Base-by-base conservation (phyloP, 2,113 vertebrate genomes). In the Daubentonia madagascariensis region DNA sequence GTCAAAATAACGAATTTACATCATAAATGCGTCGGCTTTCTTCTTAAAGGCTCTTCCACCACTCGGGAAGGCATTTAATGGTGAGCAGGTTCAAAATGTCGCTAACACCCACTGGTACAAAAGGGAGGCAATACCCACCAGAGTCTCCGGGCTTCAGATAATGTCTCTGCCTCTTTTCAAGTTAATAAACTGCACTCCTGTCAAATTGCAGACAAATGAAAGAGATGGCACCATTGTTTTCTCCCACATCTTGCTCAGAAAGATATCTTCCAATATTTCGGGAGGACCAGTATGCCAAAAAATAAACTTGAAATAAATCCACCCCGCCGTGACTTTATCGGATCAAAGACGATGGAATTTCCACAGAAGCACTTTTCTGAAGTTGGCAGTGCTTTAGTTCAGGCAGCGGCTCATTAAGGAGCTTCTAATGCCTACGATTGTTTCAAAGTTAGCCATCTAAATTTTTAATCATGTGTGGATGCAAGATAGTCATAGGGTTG, bases 1-100 rank as follows among this genome's bases (percentile, higher is more conserved):
- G 99, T 99, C 99, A 99, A 99, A 99, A 99, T 99, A 99, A 99
- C 99, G 99, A 99, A 99, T 99, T 99, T 99, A 99, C 99, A 99
- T 99, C 99, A 99, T 99, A 99, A 99, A 99, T 99, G 99, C 98
- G 98, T 90, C 96, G 94, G 99, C 98, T 99, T 97, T 98, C 99
- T 99, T 99, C 99, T 99, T 99, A 99, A 99, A 99, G 98, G 99
- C 99, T 99, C 99, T 99, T 99, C 99, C 99, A 99, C 98, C 99
- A 99, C 99, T 98, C 99, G 98, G 99, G 99, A 99, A 99, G 99
- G 99, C 99, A 98, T 99, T 99, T 99, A 99, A 99, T 99, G 99
- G 99, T 98, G 99, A 99, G 99, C 98, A 98, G 99, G 99, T 99
- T 99, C 99, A 99, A 99, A 99, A 99, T 99, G 98, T 98, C 99